These are phyloP conservation scores for Microdon myrmicae DNA, from an alignment of 2,888 invertebrate genomes.

Conservation along the genomic window DNA sequence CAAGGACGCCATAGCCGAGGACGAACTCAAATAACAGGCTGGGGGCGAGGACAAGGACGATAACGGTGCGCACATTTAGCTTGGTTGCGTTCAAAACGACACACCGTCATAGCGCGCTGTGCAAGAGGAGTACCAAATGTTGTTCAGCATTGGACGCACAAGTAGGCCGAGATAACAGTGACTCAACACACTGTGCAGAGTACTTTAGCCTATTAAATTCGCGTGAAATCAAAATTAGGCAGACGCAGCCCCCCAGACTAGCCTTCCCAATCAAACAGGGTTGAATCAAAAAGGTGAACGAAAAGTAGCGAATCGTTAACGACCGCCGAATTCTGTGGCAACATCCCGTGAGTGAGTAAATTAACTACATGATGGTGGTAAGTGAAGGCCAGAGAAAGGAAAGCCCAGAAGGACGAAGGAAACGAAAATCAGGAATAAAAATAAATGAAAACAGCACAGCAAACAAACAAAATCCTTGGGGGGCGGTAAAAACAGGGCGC, in stretches of 20 bases:
- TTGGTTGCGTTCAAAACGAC: too few relatives aligned
- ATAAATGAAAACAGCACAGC: background rate
- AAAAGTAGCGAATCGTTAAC: conserved; percentile 12
- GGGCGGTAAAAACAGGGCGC: conserved; percentile 19
- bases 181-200: conserved; percentile 32
- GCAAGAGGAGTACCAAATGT: too few relatives aligned
- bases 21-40: conserved; percentile 1
- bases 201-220: conserved; percentile 51
- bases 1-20: background rate
- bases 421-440: conserved; percentile 2
- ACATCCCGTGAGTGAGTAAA: conserved; percentile 38
- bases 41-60: background rate
- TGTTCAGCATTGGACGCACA: too few relatives aligned
- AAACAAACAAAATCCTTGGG: too few relatives aligned
- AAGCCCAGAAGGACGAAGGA: background rate
- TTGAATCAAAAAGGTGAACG: too few relatives aligned
- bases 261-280: conserved; percentile 8
- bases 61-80: too few relatives aligned
- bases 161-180: too few relatives aligned
- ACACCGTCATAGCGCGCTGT: too few relatives aligned
- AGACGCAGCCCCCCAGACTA: conserved; percentile 17
- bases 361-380: conserved; percentile 27
- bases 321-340: conserved; percentile 35
- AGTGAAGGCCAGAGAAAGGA: too few relatives aligned
- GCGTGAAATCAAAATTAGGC: conserved; percentile 51